Base-by-base conservation (phyloP, 1,140 invertebrate species). In the Sycophaga agraensis region DNA sequence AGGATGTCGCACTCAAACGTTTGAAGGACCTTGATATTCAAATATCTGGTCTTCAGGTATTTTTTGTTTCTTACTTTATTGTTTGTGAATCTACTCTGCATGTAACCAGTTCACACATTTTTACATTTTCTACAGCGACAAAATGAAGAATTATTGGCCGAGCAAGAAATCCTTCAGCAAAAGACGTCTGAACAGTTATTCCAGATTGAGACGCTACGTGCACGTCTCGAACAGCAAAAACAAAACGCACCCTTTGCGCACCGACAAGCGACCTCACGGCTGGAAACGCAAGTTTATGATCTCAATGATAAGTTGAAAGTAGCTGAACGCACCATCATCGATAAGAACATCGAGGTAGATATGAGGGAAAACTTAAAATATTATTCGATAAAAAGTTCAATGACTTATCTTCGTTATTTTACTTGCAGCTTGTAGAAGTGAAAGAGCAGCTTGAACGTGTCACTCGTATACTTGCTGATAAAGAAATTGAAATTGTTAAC, bases 151-250 rank as follows among this genome's bases (percentile, higher is more conserved):
- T 78, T 92, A 37, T 85, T 88, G 65, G 86, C 87, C 39, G 91
- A 94, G 68, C 87, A 90, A 19, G 90, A 92, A 67, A 86, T 89
- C 26, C 78, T 94, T 43, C 91, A 93, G 72, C 84, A 89, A 64
- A 88, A 88, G 40, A 86, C 91, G 63, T 89, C 90, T 22, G 89
- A 93, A 70, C 89, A 92, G 73, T 82, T 92, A 55, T 85, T 90
- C 55, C 85, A 89, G 70, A 89, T 93, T 55, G 91, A 91, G 40
- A 84, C 87, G 1, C 82, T 94, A 65, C 87, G 90, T 62, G 88
- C 89, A 56, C 84, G 91, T 16, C 78, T 94, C 31, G 90, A 93
- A 72, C 88, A 90, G 66, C 89, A 91, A 66, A 82, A 90, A 7
- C 84, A 87, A 65, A 86, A 86, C 42, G 88, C 88, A 1, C 88